Conservation (phyloP, 1,140 invertebrate genomes). For the Atta texana region DNA sequence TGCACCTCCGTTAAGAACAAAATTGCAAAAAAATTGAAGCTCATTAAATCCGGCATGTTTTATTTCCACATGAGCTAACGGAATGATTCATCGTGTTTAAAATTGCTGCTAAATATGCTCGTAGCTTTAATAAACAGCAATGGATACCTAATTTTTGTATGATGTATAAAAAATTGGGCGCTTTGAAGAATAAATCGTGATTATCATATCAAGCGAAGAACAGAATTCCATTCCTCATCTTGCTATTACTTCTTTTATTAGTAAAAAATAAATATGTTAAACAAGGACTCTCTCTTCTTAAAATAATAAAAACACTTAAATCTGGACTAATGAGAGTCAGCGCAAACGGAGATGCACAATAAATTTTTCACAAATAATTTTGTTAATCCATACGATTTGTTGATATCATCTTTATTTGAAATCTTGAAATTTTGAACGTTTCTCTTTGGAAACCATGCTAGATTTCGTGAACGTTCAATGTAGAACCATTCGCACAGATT, state of each 20-base stretch:
- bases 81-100: neutral
- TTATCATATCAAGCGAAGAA: neutral
- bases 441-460: no score
- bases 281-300: no score
- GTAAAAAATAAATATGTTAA: no score
- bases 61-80: neutral
- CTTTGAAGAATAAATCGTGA: slow-evolving; percentile 33
- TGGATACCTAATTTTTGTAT: neutral
- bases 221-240: neutral
- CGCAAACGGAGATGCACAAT: no score
- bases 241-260: neutral
- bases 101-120: neutral
- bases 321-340: no score
- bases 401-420: no score
- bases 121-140: slow-evolving; percentile 3
- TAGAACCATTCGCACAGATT: no score
- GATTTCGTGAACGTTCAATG: no score
- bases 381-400: no score
- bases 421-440: no score
- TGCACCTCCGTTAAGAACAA: neutral
- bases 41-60: slow-evolving; percentile 19
- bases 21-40: slow-evolving; percentile 22
- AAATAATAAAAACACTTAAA: no score
- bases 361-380: no score
- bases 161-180: slow-evolving; percentile 28